Evolutionary conservation across 2,888 invertebrate species (phyloP).

Genomic region (Aporophyla nigra): DNA sequence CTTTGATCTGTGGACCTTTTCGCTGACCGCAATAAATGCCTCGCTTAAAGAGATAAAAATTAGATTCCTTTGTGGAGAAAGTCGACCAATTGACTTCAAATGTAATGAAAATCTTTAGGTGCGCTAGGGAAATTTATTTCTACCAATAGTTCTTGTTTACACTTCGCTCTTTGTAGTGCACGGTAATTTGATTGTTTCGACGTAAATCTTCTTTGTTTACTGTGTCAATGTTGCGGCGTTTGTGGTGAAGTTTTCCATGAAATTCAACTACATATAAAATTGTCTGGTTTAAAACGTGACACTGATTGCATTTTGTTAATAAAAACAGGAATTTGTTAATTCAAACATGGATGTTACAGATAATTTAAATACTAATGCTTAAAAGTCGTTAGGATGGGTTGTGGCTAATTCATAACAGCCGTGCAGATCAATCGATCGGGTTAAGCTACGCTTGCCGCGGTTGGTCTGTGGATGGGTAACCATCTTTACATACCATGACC

Average conservation of each 20-base stretch:
- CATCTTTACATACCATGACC: too few species aligned
- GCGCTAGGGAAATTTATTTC: slow-evolving; percentile 80
- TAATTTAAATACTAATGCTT: neutral
- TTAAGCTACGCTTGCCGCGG: too few species aligned
- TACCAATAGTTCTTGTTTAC: slow-evolving; percentile 73
- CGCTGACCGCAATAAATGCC: slow-evolving; percentile 86
- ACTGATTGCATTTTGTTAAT: neutral
- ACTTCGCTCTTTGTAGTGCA: slow-evolving; percentile 64
- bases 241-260: neutral
- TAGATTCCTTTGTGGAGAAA: slow-evolving; percentile 83
- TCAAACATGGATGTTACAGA: neutral
- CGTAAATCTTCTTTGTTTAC: slow-evolving; percentile 49
- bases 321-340: slow-evolving; percentile 1
- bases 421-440: too few species aligned
- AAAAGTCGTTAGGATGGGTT: neutral
- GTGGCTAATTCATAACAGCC: too few species aligned
- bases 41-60: slow-evolving; percentile 85
- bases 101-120: slow-evolving; percentile 86
- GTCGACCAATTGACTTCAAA: slow-evolving; percentile 83
- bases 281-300: neutral
- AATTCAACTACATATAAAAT: slow-evolving; percentile 3
- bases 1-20: slow-evolving; percentile 83
- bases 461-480: too few species aligned
- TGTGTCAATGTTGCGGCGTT: slow-evolving; percentile 19
- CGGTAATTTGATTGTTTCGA: slow-evolving; percentile 39